Base-by-base conservation (phyloP, 2,113 vertebrate species). In the Jaculus jaculus region DNA sequence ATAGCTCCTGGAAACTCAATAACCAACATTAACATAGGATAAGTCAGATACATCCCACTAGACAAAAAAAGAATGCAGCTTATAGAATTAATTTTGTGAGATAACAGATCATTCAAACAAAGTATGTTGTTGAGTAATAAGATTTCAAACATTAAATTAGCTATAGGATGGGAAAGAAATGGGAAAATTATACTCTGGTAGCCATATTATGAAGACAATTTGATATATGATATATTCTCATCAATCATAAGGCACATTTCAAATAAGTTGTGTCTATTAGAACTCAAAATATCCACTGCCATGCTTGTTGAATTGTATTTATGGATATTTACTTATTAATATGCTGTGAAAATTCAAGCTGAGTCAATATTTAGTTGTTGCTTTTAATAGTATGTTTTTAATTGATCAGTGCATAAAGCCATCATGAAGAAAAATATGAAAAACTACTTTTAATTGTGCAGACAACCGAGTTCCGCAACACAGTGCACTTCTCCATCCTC, bases 1-100 rank as follows among this genome's bases (percentile, higher is more conserved):
- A 82, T 24, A 93, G 58, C 60, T 32, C 11, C 8, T 84, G 54
- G 5, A 9, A 80, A 66, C 6, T 71, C 84, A 34, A 84, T 90
- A 87, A 66, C 2, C 18, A 93, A 39, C 79, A 15, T 72, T 90
- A 90, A 95, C 65, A 78, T 90, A 94, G 30, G 32, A 42, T 65
- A 2, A 80, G 42, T 24, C n/a, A 84, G 15, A 71, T 5, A 30
- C 4, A 42, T 71, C 3, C 26, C 18, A 80, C 23, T 32, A 74
- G 21, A 75, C 21, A 16, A 6, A 88, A 81, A 69, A 81, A 16
- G 2, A 81, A 30, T 4, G 84, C 37, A 92, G 69, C 2, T 71
- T 26, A 37, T 2, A 54, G 4, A 94, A 9, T 5, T 6, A 61
- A 1, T 91, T 58, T 83, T 89, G 2, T 37, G 65, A 89, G 77